Conservation (phyloP, 2,888 invertebrate genomes). For the Cerastoderma edule region DNA sequence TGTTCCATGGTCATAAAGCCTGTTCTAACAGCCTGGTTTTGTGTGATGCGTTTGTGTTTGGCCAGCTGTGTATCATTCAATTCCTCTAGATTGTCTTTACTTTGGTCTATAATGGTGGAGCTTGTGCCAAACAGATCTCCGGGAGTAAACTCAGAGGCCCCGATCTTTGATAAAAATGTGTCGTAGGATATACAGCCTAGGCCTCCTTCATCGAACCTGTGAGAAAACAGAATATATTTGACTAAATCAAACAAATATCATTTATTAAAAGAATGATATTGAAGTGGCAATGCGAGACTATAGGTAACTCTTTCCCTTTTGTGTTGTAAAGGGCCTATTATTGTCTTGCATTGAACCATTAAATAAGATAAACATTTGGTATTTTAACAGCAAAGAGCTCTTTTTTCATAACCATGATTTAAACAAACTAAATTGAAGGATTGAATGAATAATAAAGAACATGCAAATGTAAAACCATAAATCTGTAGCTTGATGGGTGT, state of each 20-base stretch:
- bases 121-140: slow-evolving; percentile 78
- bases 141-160: slow-evolving; percentile 78
- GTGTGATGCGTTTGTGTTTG: slow-evolving; percentile 78
- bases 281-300: too few species aligned
- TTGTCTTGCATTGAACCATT: too few species aligned
- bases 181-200: slow-evolving; percentile 78
- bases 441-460: too few species aligned
- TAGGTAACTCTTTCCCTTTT: too few species aligned
- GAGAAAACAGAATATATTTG: too few species aligned
- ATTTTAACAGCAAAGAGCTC: too few species aligned
- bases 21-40: slow-evolving; percentile 76
- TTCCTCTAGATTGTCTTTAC: slow-evolving; percentile 70
- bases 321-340: too few species aligned
- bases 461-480: neutral
- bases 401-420: too few species aligned
- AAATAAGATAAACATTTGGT: too few species aligned
- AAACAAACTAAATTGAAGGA: too few species aligned
- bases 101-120: slow-evolving; percentile 74
- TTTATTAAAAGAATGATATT: too few species aligned
- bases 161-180: slow-evolving; percentile 77
- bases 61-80: slow-evolving; percentile 75
- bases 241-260: too few species aligned
- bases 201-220: slow-evolving; percentile 77
- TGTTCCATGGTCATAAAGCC: slow-evolving; percentile 73
- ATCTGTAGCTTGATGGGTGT: neutral